Conservation (phyloP, 2,113 vertebrate species). For the Tonatia bakeri region DNA sequence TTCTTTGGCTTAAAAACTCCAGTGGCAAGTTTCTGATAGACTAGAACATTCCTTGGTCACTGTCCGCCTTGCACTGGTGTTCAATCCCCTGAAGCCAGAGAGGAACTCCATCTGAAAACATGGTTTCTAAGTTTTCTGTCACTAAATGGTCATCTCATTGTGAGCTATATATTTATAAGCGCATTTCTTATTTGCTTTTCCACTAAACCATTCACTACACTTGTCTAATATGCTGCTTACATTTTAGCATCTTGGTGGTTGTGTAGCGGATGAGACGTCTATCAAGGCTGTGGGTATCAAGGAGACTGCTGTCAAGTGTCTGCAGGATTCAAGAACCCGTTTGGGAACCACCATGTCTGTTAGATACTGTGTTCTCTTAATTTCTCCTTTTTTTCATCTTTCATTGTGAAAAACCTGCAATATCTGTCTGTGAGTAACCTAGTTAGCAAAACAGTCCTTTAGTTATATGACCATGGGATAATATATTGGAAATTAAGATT, state of each 20-base stretch:
- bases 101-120: neutral
- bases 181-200: neutral
- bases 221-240: neutral
- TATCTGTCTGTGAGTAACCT: neutral
- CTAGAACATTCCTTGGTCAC: neutral
- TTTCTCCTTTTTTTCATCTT: neutral
- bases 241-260: neutral
- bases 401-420: neutral
- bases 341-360: neutral
- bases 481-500: neutral
- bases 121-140: neutral
- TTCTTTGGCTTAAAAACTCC: slow-evolving; percentile 31
- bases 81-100: neutral
- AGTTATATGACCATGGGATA: neutral
- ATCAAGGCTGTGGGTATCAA: neutral
- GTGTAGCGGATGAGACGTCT: neutral
- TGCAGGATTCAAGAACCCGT: neutral
- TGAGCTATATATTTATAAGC: neutral
- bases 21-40: slow-evolving; percentile 18
- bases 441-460: neutral
- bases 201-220: neutral
- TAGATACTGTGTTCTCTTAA: neutral
- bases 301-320: neutral
- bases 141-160: neutral
- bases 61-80: neutral